A percentile compares a stretch with the other conserved stretches of the same genome.
phyloP scores from a whole-genome alignment of 2,888 invertebrate genomes.

The Lymantria monacha region DNA sequence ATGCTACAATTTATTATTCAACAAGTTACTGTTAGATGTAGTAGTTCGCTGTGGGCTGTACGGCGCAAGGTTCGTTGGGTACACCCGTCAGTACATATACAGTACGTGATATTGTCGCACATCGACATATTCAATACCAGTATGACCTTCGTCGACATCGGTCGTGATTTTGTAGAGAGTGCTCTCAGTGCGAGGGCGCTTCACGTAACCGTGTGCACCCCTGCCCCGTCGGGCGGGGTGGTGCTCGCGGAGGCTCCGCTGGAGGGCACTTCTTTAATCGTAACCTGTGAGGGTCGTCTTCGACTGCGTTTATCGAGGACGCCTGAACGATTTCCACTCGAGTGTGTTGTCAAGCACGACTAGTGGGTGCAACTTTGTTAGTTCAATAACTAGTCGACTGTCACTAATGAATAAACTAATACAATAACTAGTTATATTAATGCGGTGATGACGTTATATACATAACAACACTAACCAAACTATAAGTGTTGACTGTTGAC shows the following conservation, averaged over 20 bases:
- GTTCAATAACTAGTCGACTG: not conserved
- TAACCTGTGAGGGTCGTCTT: slow-evolving; percentile 24
- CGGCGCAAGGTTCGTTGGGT: not conserved
- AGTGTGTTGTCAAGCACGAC: not conserved
- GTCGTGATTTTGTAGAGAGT: slow-evolving; percentile 64
- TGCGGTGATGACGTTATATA: too few relatives aligned
- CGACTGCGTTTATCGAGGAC: slow-evolving; percentile 28
- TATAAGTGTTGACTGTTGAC: too few relatives aligned
- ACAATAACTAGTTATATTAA: too few relatives aligned
- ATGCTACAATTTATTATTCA: too few relatives aligned
- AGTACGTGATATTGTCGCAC: slow-evolving; percentile 1
- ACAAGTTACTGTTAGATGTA: too few relatives aligned
- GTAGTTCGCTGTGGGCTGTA: too few relatives aligned
- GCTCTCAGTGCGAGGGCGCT: slow-evolving; percentile 58
- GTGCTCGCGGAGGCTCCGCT: slow-evolving; percentile 16
- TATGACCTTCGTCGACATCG: slow-evolving; percentile 34
- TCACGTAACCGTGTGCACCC: slow-evolving; percentile 50
- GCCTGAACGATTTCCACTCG: slow-evolving; percentile 9
- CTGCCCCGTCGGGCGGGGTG: slow-evolving; percentile 22
- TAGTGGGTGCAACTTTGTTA: not conserved
- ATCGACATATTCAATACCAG: slow-evolving; percentile 20
- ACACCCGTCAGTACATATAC: slow-evolving; percentile 5
- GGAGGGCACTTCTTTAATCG: slow-evolving; percentile 42
- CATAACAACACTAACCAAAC: too few relatives aligned
- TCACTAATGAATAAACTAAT: not conserved